phyloP scores from a whole-genome alignment of 2,797 vertebrate species.

The Phrynocephalus forsythii region DNA sequence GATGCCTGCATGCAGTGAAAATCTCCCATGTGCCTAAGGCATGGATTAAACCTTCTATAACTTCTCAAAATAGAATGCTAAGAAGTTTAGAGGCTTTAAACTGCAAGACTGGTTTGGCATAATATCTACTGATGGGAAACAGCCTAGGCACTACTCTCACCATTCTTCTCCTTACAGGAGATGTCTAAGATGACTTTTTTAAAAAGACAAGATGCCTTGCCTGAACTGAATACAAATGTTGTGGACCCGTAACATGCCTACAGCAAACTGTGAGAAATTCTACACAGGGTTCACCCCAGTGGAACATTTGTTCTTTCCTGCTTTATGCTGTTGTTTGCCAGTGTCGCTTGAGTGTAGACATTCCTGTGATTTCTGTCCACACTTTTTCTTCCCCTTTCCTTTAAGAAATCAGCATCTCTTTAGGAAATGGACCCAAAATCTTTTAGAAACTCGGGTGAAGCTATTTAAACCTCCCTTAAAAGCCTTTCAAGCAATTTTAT shows the following conservation, averaged over 20 bases:
- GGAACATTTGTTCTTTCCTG: too few species aligned
- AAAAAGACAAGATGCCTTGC: not conserved
- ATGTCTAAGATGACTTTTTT: not conserved
- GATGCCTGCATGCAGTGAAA: not conserved
- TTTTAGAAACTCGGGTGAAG: too few species aligned
- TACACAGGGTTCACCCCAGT: not conserved
- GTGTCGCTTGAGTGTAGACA: too few species aligned
- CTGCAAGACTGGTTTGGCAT: not conserved
- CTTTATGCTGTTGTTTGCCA: too few species aligned
- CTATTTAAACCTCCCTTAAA: too few species aligned
- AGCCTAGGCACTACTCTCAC: not conserved
- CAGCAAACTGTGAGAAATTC: not conserved
- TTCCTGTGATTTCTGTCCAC: too few species aligned
- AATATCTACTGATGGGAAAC: slow-evolving; percentile 14
- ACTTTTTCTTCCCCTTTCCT: too few species aligned
- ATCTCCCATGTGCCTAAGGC: not conserved
- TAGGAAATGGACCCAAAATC: too few species aligned
- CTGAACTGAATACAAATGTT: not conserved
- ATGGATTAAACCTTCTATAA: not conserved
- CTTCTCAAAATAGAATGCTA: not conserved
- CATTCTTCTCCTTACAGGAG: not conserved
- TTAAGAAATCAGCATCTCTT: too few species aligned
- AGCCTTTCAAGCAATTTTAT: too few species aligned
- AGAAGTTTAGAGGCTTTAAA: slow-evolving; percentile 20
- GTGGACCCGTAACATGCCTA: not conserved